Evolutionary conservation across 2,113 vertebrate genomes (phyloP).

Genomic region (Notarius lentiginosus): DNA sequence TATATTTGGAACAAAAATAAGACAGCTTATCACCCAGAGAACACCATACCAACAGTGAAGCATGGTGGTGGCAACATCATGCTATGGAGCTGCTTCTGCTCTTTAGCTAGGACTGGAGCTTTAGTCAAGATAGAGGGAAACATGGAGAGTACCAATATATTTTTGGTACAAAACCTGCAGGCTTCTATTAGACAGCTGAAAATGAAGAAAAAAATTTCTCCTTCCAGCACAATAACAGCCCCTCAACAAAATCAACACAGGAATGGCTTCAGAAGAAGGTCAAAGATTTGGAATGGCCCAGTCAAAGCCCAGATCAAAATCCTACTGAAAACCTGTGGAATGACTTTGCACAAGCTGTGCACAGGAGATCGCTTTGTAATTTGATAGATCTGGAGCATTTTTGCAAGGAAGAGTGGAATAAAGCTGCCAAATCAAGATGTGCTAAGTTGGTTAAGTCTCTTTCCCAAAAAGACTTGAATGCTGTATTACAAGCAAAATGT

Average conservation of each 20-base stretch:
- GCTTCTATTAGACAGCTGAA: not conserved
- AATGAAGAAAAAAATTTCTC: not conserved
- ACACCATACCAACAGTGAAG: not conserved
- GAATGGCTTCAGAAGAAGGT: not conserved
- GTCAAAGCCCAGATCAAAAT: not conserved
- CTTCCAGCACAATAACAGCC: not conserved
- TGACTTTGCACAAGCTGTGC: not conserved
- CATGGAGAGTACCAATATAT: not conserved
- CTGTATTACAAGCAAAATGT: not conserved
- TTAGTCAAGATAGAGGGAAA: not conserved
- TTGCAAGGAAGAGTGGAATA: not conserved
- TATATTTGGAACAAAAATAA: not conserved
- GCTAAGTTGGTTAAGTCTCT: not conserved
- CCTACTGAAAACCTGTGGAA: not conserved
- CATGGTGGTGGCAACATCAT: not conserved
- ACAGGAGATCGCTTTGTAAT: not conserved
- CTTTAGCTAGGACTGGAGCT: not conserved
- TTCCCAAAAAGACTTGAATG: not conserved
- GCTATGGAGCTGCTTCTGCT: not conserved
- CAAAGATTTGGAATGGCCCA: not conserved
- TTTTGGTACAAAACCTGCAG: not conserved
- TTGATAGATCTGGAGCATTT: not conserved
- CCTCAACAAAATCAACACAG: not conserved
- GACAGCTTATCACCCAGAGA: not conserved
- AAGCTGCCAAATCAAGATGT: not conserved